Percentiles rank a stretch among this genome's conserved stretches.
phyloP scores from a whole-genome alignment of 2,888 invertebrate species.

The Tetropium fuscum region DNA sequence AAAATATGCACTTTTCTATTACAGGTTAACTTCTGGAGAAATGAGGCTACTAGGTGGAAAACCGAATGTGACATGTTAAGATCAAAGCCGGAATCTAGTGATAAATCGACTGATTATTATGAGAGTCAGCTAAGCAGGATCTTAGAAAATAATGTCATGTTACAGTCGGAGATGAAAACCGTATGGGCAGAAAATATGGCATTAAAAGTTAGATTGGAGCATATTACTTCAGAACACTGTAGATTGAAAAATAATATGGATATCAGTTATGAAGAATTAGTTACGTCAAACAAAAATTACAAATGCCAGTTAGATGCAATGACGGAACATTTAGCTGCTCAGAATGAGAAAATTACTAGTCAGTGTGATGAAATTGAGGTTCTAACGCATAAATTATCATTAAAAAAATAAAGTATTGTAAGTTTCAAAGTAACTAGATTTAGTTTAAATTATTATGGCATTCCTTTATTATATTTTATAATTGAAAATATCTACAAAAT shows the following conservation, averaged over 20 bases:
- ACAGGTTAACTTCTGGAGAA: slow-evolving; percentile 65
- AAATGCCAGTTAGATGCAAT: slow-evolving; percentile 80
- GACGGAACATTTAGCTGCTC: slow-evolving; percentile 81
- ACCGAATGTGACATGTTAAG: slow-evolving; percentile 76
- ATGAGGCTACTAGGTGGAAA: slow-evolving; percentile 80
- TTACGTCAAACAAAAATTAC: slow-evolving; percentile 74
- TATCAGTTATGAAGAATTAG: slow-evolving; percentile 75
- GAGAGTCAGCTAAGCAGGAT: slow-evolving; percentile 59
- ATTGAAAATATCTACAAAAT: too few species aligned
- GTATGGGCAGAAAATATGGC: slow-evolving; percentile 61
- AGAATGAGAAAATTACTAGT: slow-evolving; percentile 86
- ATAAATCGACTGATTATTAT: slow-evolving; percentile 60
- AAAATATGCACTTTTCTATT: too few species aligned
- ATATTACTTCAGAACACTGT: slow-evolving; percentile 66
- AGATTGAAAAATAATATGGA: slow-evolving; percentile 70
- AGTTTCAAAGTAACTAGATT: neutral
- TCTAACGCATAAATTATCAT: slow-evolving; percentile 70
- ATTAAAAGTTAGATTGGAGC: slow-evolving; percentile 67
- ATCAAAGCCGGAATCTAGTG: slow-evolving; percentile 59
- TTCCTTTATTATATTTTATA: too few species aligned
- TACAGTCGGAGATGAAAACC: slow-evolving; percentile 58
- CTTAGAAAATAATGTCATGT: slow-evolving; percentile 56
- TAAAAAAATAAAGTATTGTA: slow-evolving; percentile 49
- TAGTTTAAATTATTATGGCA: too few species aligned
- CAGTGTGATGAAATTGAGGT: slow-evolving; percentile 85